These are phyloP conservation scores for Pithys albifrons DNA, from an alignment of 2,113 vertebrate genomes.

Conservation along the genomic window DNA sequence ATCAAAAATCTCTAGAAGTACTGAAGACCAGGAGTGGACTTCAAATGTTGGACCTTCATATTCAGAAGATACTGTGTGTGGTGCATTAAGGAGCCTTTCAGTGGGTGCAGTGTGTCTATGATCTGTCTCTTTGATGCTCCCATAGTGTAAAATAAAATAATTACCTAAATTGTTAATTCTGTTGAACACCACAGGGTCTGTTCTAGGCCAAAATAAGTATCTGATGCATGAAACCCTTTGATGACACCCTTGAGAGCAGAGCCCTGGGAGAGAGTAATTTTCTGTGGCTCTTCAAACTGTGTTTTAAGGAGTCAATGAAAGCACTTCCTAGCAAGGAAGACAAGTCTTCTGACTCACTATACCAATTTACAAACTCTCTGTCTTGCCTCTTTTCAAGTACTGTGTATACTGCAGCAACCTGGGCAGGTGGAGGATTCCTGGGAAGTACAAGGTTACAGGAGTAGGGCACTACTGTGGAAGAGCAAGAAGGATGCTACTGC, in stretches of 20 bases:
- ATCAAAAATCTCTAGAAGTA: not conserved
- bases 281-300: not conserved
- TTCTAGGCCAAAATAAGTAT: not conserved
- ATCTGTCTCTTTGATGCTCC: not conserved
- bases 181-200: not conserved
- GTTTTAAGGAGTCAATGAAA: not conserved
- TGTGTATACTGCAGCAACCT: not conserved
- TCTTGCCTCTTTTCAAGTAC: not conserved
- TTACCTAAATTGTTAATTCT: not conserved
- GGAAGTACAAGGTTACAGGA: not conserved
- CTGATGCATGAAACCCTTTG: not conserved
- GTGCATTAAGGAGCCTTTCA: not conserved
- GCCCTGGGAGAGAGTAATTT: not conserved
- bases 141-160: not conserved
- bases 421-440: not conserved
- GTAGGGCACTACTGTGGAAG: accelerated
- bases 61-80: not conserved
- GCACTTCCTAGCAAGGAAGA: not conserved
- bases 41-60: not conserved
- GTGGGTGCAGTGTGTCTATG: accelerated
- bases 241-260: not conserved
- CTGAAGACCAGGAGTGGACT: not conserved
- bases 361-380: not conserved
- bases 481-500: not conserved
- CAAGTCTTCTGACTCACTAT: not conserved